A percentile compares a stretch with the other conserved stretches of the same genome.
These are phyloP conservation scores for Athetis lepigone DNA, from an alignment of 2,888 invertebrate genomes.

Conservation along the genomic window DNA sequence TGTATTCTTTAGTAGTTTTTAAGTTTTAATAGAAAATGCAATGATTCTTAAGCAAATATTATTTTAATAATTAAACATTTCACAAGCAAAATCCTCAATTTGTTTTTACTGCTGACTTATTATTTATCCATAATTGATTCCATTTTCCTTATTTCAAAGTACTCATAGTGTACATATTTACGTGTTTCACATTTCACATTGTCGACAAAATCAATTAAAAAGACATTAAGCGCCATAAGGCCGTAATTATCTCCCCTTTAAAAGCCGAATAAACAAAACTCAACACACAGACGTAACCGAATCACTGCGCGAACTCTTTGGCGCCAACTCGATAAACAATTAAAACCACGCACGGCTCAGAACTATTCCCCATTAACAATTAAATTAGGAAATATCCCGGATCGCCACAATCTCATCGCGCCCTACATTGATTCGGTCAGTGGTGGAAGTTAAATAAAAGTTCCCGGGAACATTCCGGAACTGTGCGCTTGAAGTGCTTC, in stretches of 20 bases:
- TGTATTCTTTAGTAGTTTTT: neutral
- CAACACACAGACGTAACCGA: conserved; percentile 33
- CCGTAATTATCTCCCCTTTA: conserved; percentile 42
- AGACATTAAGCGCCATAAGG: conserved; percentile 21
- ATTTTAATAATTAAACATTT: neutral
- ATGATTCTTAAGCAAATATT: neutral
- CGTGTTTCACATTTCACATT: neutral
- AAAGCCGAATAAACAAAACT: conserved; percentile 46
- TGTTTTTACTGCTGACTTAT: too few species aligned
- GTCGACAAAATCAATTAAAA: conserved; percentile 36
- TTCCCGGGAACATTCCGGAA: conserved; percentile 33
- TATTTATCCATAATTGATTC: too few species aligned
- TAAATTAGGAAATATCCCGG: conserved; percentile 40
- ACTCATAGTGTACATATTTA: conserved; percentile 1
- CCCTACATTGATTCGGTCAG: conserved; percentile 24
- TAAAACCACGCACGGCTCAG: conserved; percentile 37
- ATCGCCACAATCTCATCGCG: conserved; percentile 15
- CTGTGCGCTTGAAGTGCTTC: conserved; percentile 30
- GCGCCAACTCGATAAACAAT: conserved; percentile 49
- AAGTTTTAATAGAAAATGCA: neutral
- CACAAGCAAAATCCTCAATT: too few species aligned
- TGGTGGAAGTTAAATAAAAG: conserved; percentile 42
- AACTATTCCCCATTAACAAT: conserved; percentile 49
- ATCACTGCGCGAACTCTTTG: conserved; percentile 41
- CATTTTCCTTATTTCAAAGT: neutral